These are phyloP conservation scores for Lanius collurio DNA, from an alignment of 2,113 vertebrate species.

Conservation along the genomic window DNA sequence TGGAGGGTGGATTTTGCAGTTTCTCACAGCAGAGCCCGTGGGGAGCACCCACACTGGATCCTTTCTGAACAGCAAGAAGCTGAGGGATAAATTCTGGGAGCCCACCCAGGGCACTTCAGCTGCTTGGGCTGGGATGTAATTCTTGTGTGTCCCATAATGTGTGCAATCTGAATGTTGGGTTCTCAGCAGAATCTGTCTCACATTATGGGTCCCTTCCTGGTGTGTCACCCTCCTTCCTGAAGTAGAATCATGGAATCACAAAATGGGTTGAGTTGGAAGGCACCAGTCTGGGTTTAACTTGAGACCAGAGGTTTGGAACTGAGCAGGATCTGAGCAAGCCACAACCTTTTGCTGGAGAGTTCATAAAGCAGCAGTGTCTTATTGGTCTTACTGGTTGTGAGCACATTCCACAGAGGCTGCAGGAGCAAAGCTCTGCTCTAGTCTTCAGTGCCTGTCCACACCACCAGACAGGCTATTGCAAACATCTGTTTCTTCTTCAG, in stretches of 20 bases:
- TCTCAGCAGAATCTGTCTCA: background rate
- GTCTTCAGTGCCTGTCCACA: background rate
- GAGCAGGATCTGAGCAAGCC: background rate
- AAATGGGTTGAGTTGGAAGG: background rate
- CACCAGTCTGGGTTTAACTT: background rate
- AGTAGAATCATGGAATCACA: accelerated
- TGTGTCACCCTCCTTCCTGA: too few species aligned
- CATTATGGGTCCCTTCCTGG: accelerated
- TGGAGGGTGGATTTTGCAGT: background rate
- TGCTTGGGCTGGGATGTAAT: background rate
- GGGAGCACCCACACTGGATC: background rate
- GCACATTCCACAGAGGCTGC: too few species aligned
- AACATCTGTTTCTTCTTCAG: background rate
- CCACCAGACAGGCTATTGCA: background rate
- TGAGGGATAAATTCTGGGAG: background rate
- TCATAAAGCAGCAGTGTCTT: background rate
- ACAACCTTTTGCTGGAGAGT: background rate
- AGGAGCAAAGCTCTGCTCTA: background rate
- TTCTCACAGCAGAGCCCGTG: background rate
- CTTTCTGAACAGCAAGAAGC: background rate
- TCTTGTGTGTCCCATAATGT: accelerated
- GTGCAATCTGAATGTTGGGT: accelerated
- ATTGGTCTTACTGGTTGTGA: background rate
- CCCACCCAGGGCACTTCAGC: accelerated
- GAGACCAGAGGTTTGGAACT: background rate